Evolutionary conservation across 1,140 invertebrate genomes (phyloP), one percentile per base, ranked within the genome.

Genomic region (Drosophila subobscura): DNA sequence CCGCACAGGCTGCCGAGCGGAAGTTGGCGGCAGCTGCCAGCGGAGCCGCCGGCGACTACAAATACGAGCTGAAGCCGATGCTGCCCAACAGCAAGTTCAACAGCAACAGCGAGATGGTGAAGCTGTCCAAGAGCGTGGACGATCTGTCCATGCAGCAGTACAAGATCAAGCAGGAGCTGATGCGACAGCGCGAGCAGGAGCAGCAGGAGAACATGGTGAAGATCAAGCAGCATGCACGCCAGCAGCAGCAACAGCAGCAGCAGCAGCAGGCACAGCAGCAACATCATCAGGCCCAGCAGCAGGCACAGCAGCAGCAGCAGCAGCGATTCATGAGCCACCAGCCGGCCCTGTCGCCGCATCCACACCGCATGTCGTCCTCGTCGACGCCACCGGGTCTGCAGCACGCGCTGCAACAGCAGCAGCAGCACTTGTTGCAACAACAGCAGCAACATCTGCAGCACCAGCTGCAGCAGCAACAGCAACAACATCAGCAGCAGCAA

Each of bases 171-270:
- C 64, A 73, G 41, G 88, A 90, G 52, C 46, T 84, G 14, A 59
- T 90, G 74, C 70, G 83, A n/a, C 89, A 90, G 55, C 80, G 79
- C 0, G 79, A 85, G 40, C 80, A 89, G 44, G 84, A 89, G 44
- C 84, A 90, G 57, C 85, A 90, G 52, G 89, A 90, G 72, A 90
- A 90, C 51, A 90, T 90, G 65, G 89, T 89, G 23, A 90, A 91
- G 66, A 77, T 89, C 25, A 85, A 90, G 57, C 83, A 90, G 55
- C 86, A 89, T 42, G 86, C 80, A n/a, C 89, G 89, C 27, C 80
- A 90, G 52, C 84, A 84, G 20, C 79, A 84, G 29, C 85, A 85
- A 14, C 78, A 79, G 5, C 85, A 89, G n/a, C 83, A 89, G 20
- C 76, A 83, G 25, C 84, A 80, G 10, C 77, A 75, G 20, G 60